phyloP scores from a whole-genome alignment of 2,113 vertebrate species.

The Shinisaurus crocodilurus region DNA sequence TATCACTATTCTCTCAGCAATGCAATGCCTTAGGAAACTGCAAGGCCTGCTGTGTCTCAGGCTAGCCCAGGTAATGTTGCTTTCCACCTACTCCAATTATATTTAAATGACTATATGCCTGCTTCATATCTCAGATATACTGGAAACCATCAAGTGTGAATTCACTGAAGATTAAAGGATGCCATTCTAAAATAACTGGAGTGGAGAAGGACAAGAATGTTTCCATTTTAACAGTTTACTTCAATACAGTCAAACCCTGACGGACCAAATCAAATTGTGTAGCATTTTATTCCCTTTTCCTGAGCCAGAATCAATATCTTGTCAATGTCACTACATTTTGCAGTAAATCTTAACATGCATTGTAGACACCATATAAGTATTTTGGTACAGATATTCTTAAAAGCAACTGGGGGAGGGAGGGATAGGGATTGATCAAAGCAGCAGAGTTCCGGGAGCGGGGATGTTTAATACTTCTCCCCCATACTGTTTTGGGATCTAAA shows the following conservation, averaged over 20 bases:
- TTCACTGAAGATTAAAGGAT: neutral
- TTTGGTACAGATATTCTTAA: neutral
- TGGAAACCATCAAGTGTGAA: neutral
- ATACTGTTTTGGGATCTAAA: neutral
- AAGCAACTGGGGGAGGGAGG: neutral
- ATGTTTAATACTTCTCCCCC: too few species aligned
- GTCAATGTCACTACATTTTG: neutral
- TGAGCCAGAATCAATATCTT: neutral
- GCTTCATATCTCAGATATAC: neutral
- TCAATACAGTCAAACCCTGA: neutral
- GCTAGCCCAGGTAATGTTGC: slow-evolving; percentile 28
- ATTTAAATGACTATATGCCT: neutral
- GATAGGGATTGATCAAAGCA: neutral
- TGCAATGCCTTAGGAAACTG: slow-evolving; percentile 34
- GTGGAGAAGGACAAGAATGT: neutral
- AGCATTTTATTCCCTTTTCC: neutral
- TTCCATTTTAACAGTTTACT: neutral
- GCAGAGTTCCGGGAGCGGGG: neutral
- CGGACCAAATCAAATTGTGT: neutral
- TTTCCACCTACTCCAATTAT: slow-evolving; percentile 13
- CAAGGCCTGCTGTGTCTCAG: slow-evolving; percentile 42
- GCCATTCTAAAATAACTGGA: neutral
- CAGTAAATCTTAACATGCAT: neutral
- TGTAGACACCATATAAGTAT: neutral
- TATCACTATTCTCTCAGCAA: slow-evolving; percentile 29